Base-by-base conservation (phyloP, 2,888 invertebrate genomes). In the Philereme vetulata region DNA sequence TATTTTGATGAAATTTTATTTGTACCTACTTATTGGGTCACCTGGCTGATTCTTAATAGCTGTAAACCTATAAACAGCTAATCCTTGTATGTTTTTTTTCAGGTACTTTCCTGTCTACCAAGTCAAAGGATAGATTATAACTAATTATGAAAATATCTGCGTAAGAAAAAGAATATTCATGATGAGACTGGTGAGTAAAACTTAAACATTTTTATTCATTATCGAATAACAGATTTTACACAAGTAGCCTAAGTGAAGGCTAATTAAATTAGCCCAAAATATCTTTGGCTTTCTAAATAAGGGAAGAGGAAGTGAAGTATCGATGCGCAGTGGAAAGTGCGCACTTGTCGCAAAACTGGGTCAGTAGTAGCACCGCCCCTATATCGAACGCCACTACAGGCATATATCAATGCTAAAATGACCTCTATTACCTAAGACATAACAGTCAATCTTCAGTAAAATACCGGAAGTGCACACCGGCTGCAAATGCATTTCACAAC, bases 361-460 rank as follows among this genome's bases (percentile, higher is more conserved):
- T 92, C 91, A 92, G 90, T 92, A 92, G 92, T 89, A 72, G 82
- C 85, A 73, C 88, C 92, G 89, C 92, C 92, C 88, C 85, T 90
- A 89, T 92, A 93, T 93, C 83, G 92, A 93, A 84, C 91, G 83
- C 72, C 77, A 68, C 75, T 75, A 71, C 72, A 68, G 67, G 64
- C 72, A 66, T 72, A 58, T 67, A 72, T 74, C 79, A 79, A 72
- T 68, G 71, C 80, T 64, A 85, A 88, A 88, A 82, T 84, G 80
- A 79, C 82, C 89, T 75, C 79, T 91, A 79, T 74, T 59, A 56
- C 66, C 60, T 70, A 75, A 73, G 71, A 68, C 72, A 80, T 82
- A 90, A 68, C 74, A 74, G 66, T 80, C 78, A 85, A 80, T 81
- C 68, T 87, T 58, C 68, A 46, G 63, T 65, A 67, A 62, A 62